Conservation (phyloP, 2,888 invertebrate species). For the Phalangium opilio region DNA sequence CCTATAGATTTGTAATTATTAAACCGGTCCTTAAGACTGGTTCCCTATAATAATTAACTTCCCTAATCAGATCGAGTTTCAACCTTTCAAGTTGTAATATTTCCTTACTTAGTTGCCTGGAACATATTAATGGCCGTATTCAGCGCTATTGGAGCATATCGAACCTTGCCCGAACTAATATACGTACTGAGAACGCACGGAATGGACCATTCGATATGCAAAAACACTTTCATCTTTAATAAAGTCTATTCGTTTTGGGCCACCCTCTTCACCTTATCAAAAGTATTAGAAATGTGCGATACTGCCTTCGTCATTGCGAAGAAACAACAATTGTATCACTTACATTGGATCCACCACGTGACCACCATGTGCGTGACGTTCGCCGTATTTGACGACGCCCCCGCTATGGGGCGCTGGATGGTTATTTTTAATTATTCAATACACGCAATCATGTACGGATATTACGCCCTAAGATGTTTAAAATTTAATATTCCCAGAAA, state of each 20-base stretch:
- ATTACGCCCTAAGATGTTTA: constrained; percentile 72
- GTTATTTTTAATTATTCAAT: constrained; percentile 88
- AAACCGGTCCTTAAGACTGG: too few species aligned
- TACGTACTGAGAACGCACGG: constrained; percentile 77
- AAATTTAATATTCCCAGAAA: constrained; percentile 57
- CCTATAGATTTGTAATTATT: too few species aligned
- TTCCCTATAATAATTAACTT: too few species aligned
- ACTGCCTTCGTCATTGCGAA: constrained; percentile 76
- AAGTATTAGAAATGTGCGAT: constrained; percentile 83
- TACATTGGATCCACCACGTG: constrained; percentile 94
- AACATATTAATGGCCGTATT: constrained; percentile 79
- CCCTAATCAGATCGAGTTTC: too few species aligned
- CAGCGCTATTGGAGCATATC: constrained; percentile 67
- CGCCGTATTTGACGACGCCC: constrained; percentile 49
- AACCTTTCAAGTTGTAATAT: too few species aligned
- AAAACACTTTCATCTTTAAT: constrained; percentile 75
- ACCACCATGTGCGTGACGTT: constrained; percentile 88
- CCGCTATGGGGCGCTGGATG: constrained; percentile 54
- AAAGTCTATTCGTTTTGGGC: constrained; percentile 94
- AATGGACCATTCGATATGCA: constrained; percentile 87
- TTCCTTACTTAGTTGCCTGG: constrained; percentile 79
- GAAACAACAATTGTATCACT: constrained; percentile 81
- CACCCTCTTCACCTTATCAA: constrained; percentile 89
- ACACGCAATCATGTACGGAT: constrained; percentile 78
- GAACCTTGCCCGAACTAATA: constrained; percentile 86